phyloP scores from a whole-genome alignment of 1,140 invertebrate genomes.

The Sminthurides bifidus region DNA sequence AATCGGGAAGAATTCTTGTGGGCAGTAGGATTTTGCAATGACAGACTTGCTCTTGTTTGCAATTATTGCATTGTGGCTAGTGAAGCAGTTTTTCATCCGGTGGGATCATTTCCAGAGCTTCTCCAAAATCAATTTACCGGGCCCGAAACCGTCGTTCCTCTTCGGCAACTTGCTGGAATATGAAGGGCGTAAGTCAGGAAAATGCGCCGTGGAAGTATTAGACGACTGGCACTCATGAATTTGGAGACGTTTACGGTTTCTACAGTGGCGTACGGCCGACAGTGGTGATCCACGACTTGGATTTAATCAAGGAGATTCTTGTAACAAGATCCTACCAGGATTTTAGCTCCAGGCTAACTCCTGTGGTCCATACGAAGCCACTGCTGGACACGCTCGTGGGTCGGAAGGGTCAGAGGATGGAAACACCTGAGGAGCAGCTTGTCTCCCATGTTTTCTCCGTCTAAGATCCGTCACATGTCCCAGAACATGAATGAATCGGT shows the following conservation, averaged over 20 bases:
- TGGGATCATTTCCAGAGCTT: conserved; percentile 21
- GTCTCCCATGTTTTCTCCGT: conserved; percentile 43
- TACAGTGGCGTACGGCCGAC: conserved; percentile 34
- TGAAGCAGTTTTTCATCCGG: too few species aligned
- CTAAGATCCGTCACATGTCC: conserved; percentile 41
- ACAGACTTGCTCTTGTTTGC: too few species aligned
- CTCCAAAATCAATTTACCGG: conserved; percentile 33
- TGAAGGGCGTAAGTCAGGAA: background rate
- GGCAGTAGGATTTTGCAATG: too few species aligned
- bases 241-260: conserved; percentile 37
- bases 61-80: too few species aligned
- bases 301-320: conserved; percentile 36
- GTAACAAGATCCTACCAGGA: conserved; percentile 33
- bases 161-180: conserved; percentile 34
- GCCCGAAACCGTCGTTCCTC: conserved; percentile 35
- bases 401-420: conserved; percentile 38
- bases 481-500: conserved; percentile 35
- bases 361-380: conserved; percentile 34
- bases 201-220: conserved; percentile 28
- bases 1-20: too few species aligned
- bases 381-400: conserved; percentile 35
- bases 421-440: conserved; percentile 41
- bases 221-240: conserved; percentile 35
- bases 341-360: conserved; percentile 34
- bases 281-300: conserved; percentile 35